A percentile compares a stretch with the other conserved stretches of the same genome.
Conservation (phyloP, 2,888 invertebrate genomes). For the Drosophila eohydei region DNA sequence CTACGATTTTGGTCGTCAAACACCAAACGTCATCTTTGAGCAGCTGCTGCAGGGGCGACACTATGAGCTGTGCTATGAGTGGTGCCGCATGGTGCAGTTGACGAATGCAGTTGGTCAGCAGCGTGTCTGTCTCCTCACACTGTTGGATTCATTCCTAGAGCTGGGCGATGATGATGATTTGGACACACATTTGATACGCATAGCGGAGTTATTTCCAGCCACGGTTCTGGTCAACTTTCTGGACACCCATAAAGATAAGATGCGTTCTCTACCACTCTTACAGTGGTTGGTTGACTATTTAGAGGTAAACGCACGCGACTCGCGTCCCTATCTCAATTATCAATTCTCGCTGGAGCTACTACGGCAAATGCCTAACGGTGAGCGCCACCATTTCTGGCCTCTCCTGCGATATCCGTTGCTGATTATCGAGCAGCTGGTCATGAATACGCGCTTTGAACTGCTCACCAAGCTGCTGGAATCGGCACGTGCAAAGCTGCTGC, state of each 20-base stretch:
- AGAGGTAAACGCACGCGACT: conserved; percentile 81
- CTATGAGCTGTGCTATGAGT: conserved; percentile 88
- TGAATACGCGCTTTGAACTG: conserved; percentile 92
- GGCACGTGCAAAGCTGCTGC: conserved; percentile 84
- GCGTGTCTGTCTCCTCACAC: conserved; percentile 81
- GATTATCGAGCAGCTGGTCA: conserved; percentile 93
- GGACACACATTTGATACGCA: conserved; percentile 85
- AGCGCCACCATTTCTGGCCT: conserved; percentile 88
- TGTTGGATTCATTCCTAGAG: conserved; percentile 74
- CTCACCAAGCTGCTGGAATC: conserved; percentile 88
- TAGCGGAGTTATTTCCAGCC: conserved; percentile 87
- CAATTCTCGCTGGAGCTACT: conserved; percentile 90
- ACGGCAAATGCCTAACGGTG: conserved; percentile 86
- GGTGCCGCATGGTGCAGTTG: conserved; percentile 87
- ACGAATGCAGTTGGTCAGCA: conserved; percentile 74
- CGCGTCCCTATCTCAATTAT: conserved; percentile 86
- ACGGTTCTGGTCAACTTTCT: conserved; percentile 88
- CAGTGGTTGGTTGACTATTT: conserved; percentile 89
- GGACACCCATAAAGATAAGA: conserved; percentile 87
- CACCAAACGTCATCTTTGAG: conserved; percentile 82
- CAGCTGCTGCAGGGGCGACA: conserved; percentile 74
- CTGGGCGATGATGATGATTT: conserved; percentile 69
- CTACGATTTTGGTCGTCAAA: conserved; percentile 85
- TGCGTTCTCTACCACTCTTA: conserved; percentile 88
- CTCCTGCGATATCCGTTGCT: conserved; percentile 89